These are phyloP conservation scores for Patella pellucida DNA, from an alignment of 2,888 invertebrate species.

Conservation along the genomic window DNA sequence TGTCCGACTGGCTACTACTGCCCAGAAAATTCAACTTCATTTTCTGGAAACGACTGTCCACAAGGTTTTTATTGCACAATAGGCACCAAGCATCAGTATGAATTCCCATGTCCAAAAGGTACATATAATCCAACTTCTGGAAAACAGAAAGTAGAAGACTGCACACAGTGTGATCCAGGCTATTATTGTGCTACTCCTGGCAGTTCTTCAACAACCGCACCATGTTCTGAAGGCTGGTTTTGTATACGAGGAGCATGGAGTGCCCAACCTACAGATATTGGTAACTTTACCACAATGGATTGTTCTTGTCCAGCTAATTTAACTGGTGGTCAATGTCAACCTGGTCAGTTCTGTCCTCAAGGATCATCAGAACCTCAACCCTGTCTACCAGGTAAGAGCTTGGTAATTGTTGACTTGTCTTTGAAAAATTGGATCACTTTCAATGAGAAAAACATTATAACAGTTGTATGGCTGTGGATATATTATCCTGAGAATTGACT, in stretches of 20 bases:
- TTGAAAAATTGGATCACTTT: no score
- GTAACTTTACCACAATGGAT: conserved; percentile 48
- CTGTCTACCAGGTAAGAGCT: conserved; percentile 58
- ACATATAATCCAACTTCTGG: conserved; percentile 59
- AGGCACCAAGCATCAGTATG: conserved; percentile 47
- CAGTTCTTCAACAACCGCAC: conserved; percentile 46
- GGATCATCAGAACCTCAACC: conserved; percentile 59
- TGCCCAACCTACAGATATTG: conserved; percentile 57
- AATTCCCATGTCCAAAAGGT: conserved; percentile 62
- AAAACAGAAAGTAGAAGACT: conserved; percentile 50
- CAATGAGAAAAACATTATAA: no score
- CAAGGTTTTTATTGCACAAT: conserved; percentile 61
- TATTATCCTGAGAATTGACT: no score
- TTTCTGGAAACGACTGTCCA: conserved; percentile 49
- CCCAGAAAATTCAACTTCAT: conserved; percentile 50
- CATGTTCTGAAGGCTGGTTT: conserved; percentile 65
- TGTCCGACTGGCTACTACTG: conserved; percentile 55
- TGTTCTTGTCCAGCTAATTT: conserved; percentile 55
- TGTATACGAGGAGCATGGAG: conserved; percentile 65
- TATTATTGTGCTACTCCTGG: conserved; percentile 61
- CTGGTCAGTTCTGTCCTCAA: conserved; percentile 63
- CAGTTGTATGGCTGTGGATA: no score
- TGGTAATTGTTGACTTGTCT: no score
- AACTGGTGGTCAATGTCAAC: conserved; percentile 65
- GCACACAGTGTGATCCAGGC: conserved; percentile 63